Base-by-base conservation (phyloP, 2,797 vertebrate genomes). In the Silurus aristotelis region DNA sequence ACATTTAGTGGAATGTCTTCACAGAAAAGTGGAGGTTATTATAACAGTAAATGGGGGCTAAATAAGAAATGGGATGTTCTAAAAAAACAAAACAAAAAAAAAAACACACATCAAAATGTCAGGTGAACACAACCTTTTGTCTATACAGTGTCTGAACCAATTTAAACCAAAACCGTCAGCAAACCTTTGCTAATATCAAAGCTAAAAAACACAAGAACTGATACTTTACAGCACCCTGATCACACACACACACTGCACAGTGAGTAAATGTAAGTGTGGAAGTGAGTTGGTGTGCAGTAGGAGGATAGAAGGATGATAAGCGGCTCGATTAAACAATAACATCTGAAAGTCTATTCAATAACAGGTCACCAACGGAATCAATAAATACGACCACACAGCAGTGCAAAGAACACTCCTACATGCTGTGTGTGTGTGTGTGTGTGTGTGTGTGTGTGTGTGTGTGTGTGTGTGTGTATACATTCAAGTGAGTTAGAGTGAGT, bases 251-350 rank as follows among this genome's bases (percentile, higher is more conserved):
- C 58, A 20, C 43, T 52, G 22, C 0, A 52, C 63, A 25, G 78
- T 52, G 63, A 80, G 79, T 80, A 3, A 7, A 25, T 43, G 43
- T 4, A 55, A 70, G 55, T 71, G 38, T 60, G 64, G 55, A 17
- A 13, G 31, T 6, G 67, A 55, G 19, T 60, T n/a, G 63, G n/a
- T 14, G 58, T n/a, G 72, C 52, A 67, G 27, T 58, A 68, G 70
- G 31, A 43, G 56, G 17, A 63, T 43, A 19, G 67, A 73, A 15
- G 80, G 58, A 43, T 85, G 87, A 88, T 84, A 67, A 85, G 88
- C 31, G 48, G 73, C 60, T 80, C 80, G 82, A 89, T 88, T 88
- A 88, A 89, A 89, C 63, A 87, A 89, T 87, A 88, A 81, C 85
- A 87, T 89, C 87, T 82, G 52, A 89, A 85, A 67, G 52, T 84